Percentiles rank a stretch among this genome's conserved stretches.
phyloP scores from a whole-genome alignment of 2,888 invertebrate genomes.

The Zaprionus lineosus region DNA sequence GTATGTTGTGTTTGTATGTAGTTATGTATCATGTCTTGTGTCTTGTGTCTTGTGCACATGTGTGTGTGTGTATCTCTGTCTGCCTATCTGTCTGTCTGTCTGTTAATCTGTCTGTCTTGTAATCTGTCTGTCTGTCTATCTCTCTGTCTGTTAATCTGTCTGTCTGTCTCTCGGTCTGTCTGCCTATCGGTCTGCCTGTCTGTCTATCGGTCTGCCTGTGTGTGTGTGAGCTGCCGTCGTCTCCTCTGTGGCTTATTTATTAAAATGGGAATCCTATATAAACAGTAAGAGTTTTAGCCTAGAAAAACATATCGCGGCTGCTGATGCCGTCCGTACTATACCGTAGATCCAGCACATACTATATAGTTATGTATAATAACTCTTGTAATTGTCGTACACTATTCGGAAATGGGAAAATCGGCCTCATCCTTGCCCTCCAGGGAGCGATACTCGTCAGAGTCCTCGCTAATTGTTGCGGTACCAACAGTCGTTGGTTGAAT shows the following conservation, averaged over 20 bases:
- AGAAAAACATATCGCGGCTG: slow-evolving; percentile 35
- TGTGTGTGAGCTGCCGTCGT: slow-evolving; percentile 19
- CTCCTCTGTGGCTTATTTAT: slow-evolving; percentile 35
- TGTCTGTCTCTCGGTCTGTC: no score
- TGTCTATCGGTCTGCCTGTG: no score
- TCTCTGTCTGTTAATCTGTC: no score
- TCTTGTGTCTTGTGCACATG: slow-evolving; percentile 8
- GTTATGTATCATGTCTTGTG: no score
- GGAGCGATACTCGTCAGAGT: slow-evolving; percentile 83
- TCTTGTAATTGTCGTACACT: slow-evolving; percentile 53
- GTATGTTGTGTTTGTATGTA: no score
- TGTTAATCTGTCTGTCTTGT: no score
- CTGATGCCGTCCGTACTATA: slow-evolving; percentile 4
- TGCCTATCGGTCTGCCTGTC: no score
- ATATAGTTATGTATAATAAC: slow-evolving; percentile 37
- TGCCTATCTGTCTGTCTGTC: slow-evolving; percentile 22
- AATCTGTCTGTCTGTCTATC: no score
- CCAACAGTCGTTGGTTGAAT: slow-evolving; percentile 61
- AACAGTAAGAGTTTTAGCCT: slow-evolving; percentile 59
- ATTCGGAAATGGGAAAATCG: slow-evolving; percentile 79
- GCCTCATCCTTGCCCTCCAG: slow-evolving; percentile 82
- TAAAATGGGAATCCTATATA: slow-evolving; percentile 39
- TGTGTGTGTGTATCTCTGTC: neutral
- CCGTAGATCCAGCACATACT: slow-evolving; percentile 15
- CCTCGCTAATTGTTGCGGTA: slow-evolving; percentile 71